These are phyloP conservation scores for Centropyge bicolor DNA, from an alignment of 2,797 vertebrate genomes.

Conservation along the genomic window DNA sequence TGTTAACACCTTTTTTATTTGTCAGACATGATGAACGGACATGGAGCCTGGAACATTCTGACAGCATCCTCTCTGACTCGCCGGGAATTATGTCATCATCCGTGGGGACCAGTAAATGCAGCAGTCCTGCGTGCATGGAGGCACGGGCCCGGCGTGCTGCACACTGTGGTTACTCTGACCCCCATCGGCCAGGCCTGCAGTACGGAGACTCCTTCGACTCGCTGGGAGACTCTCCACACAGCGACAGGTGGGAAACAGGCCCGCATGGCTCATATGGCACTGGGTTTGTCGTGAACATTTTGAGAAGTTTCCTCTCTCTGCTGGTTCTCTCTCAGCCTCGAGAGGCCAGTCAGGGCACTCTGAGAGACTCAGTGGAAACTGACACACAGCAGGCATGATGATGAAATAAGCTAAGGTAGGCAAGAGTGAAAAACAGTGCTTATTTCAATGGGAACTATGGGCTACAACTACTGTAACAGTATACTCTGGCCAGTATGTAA, in stretches of 20 bases:
- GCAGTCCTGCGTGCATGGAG: slow-evolving; percentile 96
- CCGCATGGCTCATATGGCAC: slow-evolving; percentile 26
- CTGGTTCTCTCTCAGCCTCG: slow-evolving; percentile 67
- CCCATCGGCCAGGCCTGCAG: slow-evolving; percentile 86
- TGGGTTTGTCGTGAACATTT: slow-evolving; percentile 54
- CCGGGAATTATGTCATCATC: slow-evolving; percentile 96
- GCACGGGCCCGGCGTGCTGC: slow-evolving; percentile 92
- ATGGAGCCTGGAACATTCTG: slow-evolving; percentile 96
- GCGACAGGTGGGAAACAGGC: slow-evolving; percentile 90
- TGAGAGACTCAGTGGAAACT: slow-evolving; percentile 76
- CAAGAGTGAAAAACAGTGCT: slow-evolving; percentile 65
- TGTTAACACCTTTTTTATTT: slow-evolving; percentile 66
- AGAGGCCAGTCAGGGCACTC: slow-evolving; percentile 69
- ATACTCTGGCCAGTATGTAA: slow-evolving; percentile 34
- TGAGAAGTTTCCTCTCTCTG: slow-evolving; percentile 70
- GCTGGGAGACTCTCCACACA: slow-evolving; percentile 95
- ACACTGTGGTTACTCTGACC: slow-evolving; percentile 90
- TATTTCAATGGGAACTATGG: slow-evolving; percentile 52
- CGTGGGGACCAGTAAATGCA: slow-evolving; percentile 98
- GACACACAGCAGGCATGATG: slow-evolving; percentile 65
- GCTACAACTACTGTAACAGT: slow-evolving; percentile 23
- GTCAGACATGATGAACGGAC: slow-evolving; percentile 95
- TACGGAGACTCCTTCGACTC: slow-evolving; percentile 96
- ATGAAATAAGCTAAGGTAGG: slow-evolving; percentile 64
- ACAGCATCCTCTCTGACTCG: slow-evolving; percentile 95